A percentile compares a stretch with the other conserved stretches of the same genome.
These are phyloP conservation scores for Sorex araneus DNA, from an alignment of 2,113 vertebrate species.

Conservation along the genomic window DNA sequence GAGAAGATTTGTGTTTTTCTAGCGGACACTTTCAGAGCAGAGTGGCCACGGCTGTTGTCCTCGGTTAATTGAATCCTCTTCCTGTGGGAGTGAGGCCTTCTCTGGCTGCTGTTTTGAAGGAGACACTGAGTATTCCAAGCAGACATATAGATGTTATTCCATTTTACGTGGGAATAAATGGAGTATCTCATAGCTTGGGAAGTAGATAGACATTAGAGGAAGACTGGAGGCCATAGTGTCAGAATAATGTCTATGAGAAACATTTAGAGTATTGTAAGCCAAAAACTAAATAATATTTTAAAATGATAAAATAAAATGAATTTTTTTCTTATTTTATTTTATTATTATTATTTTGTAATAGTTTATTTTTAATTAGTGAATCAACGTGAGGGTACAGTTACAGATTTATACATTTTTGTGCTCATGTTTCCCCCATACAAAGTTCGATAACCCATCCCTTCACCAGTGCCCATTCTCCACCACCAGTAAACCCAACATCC, in stretches of 20 bases:
- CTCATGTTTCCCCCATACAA: too few relatives aligned
- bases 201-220: not conserved
- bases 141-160: not conserved
- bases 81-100: not conserved
- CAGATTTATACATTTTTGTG: too few relatives aligned
- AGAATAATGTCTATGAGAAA: too few relatives aligned
- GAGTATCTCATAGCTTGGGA: conserved; percentile 2
- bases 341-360: too few relatives aligned
- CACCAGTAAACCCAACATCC: too few relatives aligned
- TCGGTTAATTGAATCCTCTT: not conserved
- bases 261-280: too few relatives aligned
- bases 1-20: not conserved
- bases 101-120: not conserved
- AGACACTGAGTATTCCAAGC: not conserved
- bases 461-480: too few relatives aligned
- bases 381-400: too few relatives aligned
- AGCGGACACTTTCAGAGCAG: not conserved
- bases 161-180: not conserved
- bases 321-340: too few relatives aligned
- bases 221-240: not conserved
- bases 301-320: not conserved
- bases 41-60: not conserved
- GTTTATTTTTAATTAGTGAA: too few relatives aligned
- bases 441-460: too few relatives aligned
- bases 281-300: too few relatives aligned